Evolutionary conservation across 92 coral and sea anemone species (phyloP).

Genomic region (Paramuricea clavata): DNA sequence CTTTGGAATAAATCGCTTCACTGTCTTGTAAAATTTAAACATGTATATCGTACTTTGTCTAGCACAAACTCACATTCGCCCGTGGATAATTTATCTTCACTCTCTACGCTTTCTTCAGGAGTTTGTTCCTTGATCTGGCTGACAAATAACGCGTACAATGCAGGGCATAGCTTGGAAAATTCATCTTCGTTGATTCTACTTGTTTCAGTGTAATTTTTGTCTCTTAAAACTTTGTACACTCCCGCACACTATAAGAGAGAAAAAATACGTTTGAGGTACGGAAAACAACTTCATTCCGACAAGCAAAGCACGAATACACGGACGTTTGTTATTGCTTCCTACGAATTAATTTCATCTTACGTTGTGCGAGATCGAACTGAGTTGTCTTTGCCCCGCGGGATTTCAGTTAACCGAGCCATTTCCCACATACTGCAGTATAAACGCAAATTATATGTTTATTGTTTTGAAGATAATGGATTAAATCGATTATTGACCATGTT

Average conservation of each 20-base stretch:
- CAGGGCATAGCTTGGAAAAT: constrained; percentile 26
- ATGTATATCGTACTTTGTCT: too few relatives aligned
- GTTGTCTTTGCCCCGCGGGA: too few relatives aligned
- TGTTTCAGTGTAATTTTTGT: constrained; percentile 1
- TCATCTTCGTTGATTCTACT: neutral
- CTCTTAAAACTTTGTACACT: constrained; percentile 13
- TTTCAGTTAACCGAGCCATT: too few relatives aligned
- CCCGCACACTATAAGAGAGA: constrained; percentile 3
- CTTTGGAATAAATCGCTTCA: too few relatives aligned
- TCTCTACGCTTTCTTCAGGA: neutral
- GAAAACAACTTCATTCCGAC: neutral
- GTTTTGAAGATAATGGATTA: too few relatives aligned
- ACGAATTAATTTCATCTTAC: too few relatives aligned
- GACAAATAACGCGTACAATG: constrained; percentile 33
- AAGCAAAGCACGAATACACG: neutral
- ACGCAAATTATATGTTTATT: too few relatives aligned
- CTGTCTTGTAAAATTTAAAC: too few relatives aligned
- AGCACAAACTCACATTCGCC: neutral
- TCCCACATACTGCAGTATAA: too few relatives aligned
- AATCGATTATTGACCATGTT: too few relatives aligned
- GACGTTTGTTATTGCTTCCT: too few relatives aligned
- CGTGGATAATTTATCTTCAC: constrained; percentile 3
- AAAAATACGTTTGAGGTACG: neutral
- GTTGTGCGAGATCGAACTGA: too few relatives aligned
- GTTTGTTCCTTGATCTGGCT: neutral